Evolutionary conservation across 2,888 invertebrate species (phyloP), one percentile per base, ranked within the genome.

Genomic region (Epistrophe eligans): DNA sequence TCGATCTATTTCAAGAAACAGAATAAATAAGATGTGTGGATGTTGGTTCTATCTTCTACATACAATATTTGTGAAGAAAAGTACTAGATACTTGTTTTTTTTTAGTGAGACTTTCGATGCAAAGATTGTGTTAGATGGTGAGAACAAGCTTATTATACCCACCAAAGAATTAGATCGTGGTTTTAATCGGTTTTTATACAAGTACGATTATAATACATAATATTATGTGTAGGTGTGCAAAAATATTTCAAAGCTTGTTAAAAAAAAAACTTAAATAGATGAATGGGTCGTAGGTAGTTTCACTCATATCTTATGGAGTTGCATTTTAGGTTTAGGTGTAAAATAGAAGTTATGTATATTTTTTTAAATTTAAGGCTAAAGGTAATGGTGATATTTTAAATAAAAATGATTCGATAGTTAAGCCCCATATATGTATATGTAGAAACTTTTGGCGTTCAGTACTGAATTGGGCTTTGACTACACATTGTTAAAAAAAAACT

Each of bases 1-100:
- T 85, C 85, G 82, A 82, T 85, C 77, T 85, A 82, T 82, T 85
- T 85, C 67, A 70, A 77, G 77, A 80, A 81, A 73, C 52, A 35
- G 38, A 71, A 66, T 77, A 67, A 40, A 62, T 40, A 43, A 62
- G n/a, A 55, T 64, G 32, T 79, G 64, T 80, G 45, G 57, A 74
- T 76, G 77, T 67, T 43, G 11, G 60, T 79, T 15, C 55, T 15
- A 9, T 35, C 35, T 35, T 8, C 6, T 35, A 50, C 19, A 74
- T 35, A 80, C 66, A 66, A 55, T 77, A 71, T 77, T 35, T 35
- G 9, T 35, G 58, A 58, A 72, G 60, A 50, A 71, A 50, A 76
- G 58, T 76, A 66, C 55, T 24, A 43, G 32, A 57, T 40, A 74
- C 50, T 38, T 66, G 32, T 24, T 60, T 66, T 28, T 43, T 62